These are phyloP conservation scores for Dichetophora obliterata DNA, from an alignment of 2,888 invertebrate genomes.

Conservation along the genomic window DNA sequence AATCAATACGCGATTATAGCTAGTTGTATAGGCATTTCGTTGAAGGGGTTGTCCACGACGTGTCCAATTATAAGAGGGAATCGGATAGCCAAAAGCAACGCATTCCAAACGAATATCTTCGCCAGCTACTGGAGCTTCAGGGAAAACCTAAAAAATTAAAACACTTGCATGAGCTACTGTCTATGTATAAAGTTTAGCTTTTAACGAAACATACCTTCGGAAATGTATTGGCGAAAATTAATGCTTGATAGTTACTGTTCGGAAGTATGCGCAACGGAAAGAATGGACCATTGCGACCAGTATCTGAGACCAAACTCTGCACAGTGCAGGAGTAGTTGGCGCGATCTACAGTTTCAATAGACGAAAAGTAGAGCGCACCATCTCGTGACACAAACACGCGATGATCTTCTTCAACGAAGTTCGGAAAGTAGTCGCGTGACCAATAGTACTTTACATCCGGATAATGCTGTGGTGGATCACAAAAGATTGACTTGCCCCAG, in stretches of 20 bases:
- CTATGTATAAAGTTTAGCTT: neutral
- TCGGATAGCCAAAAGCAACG: conserved; percentile 95
- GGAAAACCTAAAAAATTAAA: conserved; percentile 74
- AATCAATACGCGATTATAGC: conserved; percentile 87
- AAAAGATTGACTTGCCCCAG: conserved; percentile 93
- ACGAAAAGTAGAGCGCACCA: conserved; percentile 94
- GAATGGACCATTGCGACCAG: conserved; percentile 91
- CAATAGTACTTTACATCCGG: conserved; percentile 91
- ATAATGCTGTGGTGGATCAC: conserved; percentile 93
- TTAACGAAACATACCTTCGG: conserved; percentile 76
- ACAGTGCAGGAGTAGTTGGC: conserved; percentile 94
- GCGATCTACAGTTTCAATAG: conserved; percentile 89
- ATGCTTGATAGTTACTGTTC: conserved; percentile 89
- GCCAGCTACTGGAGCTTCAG: conserved; percentile 91
- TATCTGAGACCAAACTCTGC: conserved; percentile 87
- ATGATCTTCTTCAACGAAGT: conserved; percentile 93
- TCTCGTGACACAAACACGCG: conserved; percentile 94
- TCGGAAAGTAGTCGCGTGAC: conserved; percentile 90
- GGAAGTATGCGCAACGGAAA: conserved; percentile 86
- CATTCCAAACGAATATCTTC: conserved; percentile 94
- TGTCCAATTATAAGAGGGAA: conserved; percentile 95
- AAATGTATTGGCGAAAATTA: conserved; percentile 94
- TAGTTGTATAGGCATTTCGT: conserved; percentile 78
- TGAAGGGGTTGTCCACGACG: conserved; percentile 81
- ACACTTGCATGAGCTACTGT: neutral